These are phyloP conservation scores for Ceramica pisi DNA, from an alignment of 2,888 invertebrate species.

Conservation along the genomic window DNA sequence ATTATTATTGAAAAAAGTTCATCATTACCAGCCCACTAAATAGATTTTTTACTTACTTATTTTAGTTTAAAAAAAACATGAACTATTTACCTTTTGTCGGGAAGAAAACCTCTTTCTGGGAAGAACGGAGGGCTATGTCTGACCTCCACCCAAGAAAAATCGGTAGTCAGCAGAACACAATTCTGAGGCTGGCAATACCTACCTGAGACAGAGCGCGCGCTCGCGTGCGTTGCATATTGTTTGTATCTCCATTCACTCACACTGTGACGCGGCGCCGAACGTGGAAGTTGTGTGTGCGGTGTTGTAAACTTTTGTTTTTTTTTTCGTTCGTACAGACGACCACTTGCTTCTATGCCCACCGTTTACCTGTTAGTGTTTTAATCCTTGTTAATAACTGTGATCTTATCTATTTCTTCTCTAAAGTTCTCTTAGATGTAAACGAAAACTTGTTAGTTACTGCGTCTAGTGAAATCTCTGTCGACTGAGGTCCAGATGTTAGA, in stretches of 20 bases:
- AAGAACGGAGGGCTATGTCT: background rate
- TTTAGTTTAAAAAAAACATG: no score
- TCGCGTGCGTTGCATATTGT: constrained; percentile 71
- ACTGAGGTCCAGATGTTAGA: constrained; percentile 84
- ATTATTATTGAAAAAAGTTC: no score
- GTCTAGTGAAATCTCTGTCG: constrained; percentile 83
- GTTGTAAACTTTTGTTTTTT: constrained; percentile 82
- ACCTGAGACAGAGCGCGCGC: constrained; percentile 69
- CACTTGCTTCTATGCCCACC: constrained; percentile 78
- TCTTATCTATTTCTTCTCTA: constrained; percentile 40
- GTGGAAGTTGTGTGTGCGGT: constrained; percentile 79
- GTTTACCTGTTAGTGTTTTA: constrained; percentile 81
- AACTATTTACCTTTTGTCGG: background rate
- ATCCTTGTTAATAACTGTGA: constrained; percentile 68
- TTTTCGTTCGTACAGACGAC: constrained; percentile 75
- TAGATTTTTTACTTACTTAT: no score
- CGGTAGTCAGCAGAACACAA: constrained; percentile 13
- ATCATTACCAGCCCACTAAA: no score
- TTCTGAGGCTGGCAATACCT: constrained; percentile 68
- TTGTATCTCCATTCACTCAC: constrained; percentile 84
- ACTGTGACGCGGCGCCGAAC: constrained; percentile 80
- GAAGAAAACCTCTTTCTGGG: background rate
- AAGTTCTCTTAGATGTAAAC: constrained; percentile 54
- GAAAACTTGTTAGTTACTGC: constrained; percentile 69
- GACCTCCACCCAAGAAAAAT: background rate